phyloP scores from a whole-genome alignment of 35 echinoderm and acorn worm species.

The Apostichopus parvimensis region DNA sequence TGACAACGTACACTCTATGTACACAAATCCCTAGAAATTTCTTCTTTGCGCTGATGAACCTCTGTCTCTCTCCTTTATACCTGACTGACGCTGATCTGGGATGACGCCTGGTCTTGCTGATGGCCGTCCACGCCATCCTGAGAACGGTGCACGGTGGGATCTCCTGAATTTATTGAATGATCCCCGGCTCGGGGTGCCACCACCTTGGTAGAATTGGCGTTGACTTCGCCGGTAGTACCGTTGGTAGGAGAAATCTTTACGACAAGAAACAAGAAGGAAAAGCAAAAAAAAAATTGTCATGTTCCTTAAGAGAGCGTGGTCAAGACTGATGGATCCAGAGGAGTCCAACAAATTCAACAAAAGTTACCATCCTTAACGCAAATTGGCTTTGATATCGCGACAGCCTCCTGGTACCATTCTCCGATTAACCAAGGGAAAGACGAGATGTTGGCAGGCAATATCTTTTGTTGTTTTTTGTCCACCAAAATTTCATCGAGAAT shows the following conservation, averaged over 20 bases:
- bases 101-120: constrained; percentile 2
- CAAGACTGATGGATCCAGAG: too few species aligned
- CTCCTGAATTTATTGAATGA: constrained; percentile 35
- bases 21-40: background rate
- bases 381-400: too few species aligned
- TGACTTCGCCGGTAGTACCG: constrained; percentile 23
- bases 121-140: constrained; percentile 13
- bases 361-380: too few species aligned
- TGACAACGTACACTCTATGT: background rate
- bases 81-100: constrained; percentile 17
- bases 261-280: too few species aligned
- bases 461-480: too few species aligned
- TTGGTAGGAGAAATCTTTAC: constrained; percentile 18
- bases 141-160: constrained; percentile 25
- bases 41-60: background rate
- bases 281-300: background rate
- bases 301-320: background rate
- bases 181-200: constrained; percentile 7
- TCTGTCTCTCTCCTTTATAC: background rate
- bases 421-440: too few species aligned
- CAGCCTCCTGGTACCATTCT: too few species aligned
- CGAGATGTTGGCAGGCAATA: too few species aligned
- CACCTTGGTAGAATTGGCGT: constrained; percentile 25
- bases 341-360: too few species aligned
- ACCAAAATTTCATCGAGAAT: too few species aligned